Percentiles rank a stretch among this genome's conserved stretches.
Conservation (phyloP, 2,888 invertebrate species). For the Chrysotoxum bicinctum region DNA sequence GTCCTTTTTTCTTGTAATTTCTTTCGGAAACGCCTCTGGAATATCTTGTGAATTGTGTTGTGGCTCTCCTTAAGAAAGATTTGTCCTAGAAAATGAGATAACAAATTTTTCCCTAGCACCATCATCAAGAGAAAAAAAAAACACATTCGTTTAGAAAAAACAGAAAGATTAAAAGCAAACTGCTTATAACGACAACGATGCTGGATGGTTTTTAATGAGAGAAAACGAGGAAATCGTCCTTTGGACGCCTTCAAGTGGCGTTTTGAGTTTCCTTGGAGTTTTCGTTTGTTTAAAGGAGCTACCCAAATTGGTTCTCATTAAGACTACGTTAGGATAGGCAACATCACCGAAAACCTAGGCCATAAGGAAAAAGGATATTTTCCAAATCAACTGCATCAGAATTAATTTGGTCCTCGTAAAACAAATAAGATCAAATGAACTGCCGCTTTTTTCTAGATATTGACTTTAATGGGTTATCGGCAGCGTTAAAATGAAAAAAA, state of each 20-base stretch:
- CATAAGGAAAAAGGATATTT: slow-evolving; percentile 33
- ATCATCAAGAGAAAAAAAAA: not conserved
- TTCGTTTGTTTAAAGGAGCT: not conserved
- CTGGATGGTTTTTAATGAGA: not conserved
- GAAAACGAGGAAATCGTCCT: slow-evolving; percentile 34
- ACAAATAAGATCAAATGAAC: slow-evolving; percentile 30
- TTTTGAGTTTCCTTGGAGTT: slow-evolving; percentile 45
- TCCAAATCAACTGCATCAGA: slow-evolving; percentile 37
- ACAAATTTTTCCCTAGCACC: slow-evolving; percentile 48
- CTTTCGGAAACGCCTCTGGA: slow-evolving; percentile 38
- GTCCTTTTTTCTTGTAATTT: slow-evolving; percentile 35
- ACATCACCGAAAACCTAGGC: not conserved
- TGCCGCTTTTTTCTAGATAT: not conserved
- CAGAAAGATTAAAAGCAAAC: slow-evolving; percentile 32
- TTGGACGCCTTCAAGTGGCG: slow-evolving; percentile 64
- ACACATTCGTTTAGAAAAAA: not conserved
- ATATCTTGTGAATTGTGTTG: not conserved
- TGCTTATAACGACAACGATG: slow-evolving; percentile 9
- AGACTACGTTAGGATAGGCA: slow-evolving; percentile 6
- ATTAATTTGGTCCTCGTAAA: slow-evolving; percentile 42
- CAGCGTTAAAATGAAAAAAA: not conserved
- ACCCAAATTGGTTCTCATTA: slow-evolving; percentile 55
- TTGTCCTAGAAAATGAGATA: slow-evolving; percentile 43
- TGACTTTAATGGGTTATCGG: slow-evolving; percentile 37
- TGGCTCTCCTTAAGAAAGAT: slow-evolving; percentile 26